Evolutionary conservation across 2,888 invertebrate genomes (phyloP).

Genomic region (Sturmia bella): DNA sequence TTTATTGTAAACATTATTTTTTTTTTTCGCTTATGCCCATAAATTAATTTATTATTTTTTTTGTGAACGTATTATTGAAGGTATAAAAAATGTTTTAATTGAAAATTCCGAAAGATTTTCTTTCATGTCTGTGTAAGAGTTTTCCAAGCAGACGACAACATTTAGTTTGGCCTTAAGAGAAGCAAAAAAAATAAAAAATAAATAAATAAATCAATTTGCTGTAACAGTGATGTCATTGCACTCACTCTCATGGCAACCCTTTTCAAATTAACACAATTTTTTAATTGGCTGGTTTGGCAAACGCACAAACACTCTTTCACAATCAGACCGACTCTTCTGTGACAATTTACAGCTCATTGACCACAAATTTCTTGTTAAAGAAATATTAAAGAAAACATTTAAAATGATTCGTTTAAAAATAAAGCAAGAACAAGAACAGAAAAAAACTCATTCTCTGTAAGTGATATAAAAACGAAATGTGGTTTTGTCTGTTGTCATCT

Average conservation of each 20-base stretch:
- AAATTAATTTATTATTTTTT: too few relatives aligned
- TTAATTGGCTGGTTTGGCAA: background rate
- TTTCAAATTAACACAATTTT: constrained; percentile 17
- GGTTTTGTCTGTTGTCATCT: constrained; percentile 12
- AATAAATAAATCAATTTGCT: too few relatives aligned
- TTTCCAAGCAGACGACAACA: too few relatives aligned
- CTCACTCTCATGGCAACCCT: background rate
- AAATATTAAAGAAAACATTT: constrained; percentile 15
- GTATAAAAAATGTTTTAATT: too few relatives aligned
- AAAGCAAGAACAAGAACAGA: constrained; percentile 1
- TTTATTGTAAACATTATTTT: too few relatives aligned
- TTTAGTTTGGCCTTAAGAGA: too few relatives aligned
- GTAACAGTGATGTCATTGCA: background rate
- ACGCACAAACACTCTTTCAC: background rate
- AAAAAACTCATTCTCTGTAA: constrained; percentile 4
- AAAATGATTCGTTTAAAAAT: constrained; percentile 14
- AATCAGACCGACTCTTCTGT: background rate
- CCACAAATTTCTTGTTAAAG: constrained; percentile 55
- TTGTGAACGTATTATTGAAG: too few relatives aligned
- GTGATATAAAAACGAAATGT: constrained; percentile 10
- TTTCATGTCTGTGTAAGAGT: too few relatives aligned
- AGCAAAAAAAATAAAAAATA: too few relatives aligned
- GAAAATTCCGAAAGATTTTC: too few relatives aligned
- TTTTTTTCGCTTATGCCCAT: too few relatives aligned
- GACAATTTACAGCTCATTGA: constrained; percentile 64